Conservation (phyloP, 2,113 vertebrate genomes). For the Oncorhynchus keta region DNA sequence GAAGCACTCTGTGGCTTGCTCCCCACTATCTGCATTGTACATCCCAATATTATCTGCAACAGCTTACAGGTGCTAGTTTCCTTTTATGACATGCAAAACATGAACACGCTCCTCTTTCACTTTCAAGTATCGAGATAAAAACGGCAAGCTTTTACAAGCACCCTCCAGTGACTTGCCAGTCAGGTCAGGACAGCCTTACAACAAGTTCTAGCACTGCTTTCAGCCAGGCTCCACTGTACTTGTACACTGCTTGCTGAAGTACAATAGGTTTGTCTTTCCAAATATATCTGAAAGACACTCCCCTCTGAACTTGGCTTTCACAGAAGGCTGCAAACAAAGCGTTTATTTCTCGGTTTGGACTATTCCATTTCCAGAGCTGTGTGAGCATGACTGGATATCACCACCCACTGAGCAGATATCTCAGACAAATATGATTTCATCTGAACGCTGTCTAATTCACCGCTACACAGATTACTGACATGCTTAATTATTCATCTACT, state of each 20-base stretch:
- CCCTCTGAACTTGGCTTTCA: conserved; percentile 7
- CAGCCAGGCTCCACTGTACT: background rate
- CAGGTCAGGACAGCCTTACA: conserved; percentile 4
- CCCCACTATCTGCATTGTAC: background rate
- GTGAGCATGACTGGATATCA: conserved; percentile 42
- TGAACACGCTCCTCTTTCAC: conserved; percentile 7
- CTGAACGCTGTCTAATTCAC: conserved; percentile 53
- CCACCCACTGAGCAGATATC: conserved; percentile 44
- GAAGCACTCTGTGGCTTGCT: background rate
- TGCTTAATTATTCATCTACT: conserved; percentile 53
- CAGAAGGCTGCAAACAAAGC: conserved; percentile 24
- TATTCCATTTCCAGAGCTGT: conserved; percentile 35
- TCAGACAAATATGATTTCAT: conserved; percentile 53
- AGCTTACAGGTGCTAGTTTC: conserved; percentile 13
- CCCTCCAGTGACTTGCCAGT: background rate
- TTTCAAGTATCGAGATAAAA: conserved; percentile 16
- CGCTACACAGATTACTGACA: conserved; percentile 45
- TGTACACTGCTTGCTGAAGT: conserved; percentile 23
- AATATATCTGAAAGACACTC: conserved; percentile 30
- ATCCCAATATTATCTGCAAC: background rate
- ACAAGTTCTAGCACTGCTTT: background rate
- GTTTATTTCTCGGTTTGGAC: conserved; percentile 33
- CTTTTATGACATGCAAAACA: conserved; percentile 14
- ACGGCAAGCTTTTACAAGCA: background rate
- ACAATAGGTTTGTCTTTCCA: conserved; percentile 33